Evolutionary conservation across 2,797 vertebrate species (phyloP).

Genomic region (Tragelaphus oryx): DNA sequence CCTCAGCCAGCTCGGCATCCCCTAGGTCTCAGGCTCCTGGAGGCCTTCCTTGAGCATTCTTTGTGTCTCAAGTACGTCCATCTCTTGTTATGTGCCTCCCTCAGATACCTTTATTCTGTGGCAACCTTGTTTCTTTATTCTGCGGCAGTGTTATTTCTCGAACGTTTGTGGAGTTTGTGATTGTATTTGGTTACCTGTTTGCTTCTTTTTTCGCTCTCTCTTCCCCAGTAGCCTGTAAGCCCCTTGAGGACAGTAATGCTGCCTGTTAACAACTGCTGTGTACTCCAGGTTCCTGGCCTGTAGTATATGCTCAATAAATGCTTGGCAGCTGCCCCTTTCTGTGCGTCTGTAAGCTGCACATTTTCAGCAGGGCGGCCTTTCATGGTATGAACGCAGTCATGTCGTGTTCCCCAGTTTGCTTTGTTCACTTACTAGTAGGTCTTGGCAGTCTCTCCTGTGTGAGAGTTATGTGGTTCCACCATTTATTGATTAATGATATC

Average conservation of each 20-base stretch:
- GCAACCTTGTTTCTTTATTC: background rate
- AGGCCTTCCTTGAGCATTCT: background rate
- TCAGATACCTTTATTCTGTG: background rate
- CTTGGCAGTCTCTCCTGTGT: background rate
- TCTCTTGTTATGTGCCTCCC: background rate
- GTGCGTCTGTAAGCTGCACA: accelerated
- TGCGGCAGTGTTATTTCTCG: background rate
- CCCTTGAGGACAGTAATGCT: background rate
- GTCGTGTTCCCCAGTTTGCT: background rate
- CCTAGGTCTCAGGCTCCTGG: background rate
- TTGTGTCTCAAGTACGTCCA: background rate
- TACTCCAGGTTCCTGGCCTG: background rate
- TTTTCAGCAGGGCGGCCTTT: background rate
- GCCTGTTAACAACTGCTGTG: no score
- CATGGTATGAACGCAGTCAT: accelerated
- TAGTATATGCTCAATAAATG: background rate
- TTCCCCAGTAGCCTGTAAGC: background rate
- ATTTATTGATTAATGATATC: background rate
- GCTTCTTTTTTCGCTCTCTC: background rate
- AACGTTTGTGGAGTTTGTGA: background rate
- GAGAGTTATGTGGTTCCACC: background rate
- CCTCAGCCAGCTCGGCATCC: background rate
- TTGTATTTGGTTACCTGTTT: background rate
- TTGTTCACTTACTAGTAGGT: background rate
- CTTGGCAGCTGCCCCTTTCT: background rate